Evolutionary conservation across 2,888 invertebrate genomes (phyloP).

Genomic region (Galerucella nymphaeae): DNA sequence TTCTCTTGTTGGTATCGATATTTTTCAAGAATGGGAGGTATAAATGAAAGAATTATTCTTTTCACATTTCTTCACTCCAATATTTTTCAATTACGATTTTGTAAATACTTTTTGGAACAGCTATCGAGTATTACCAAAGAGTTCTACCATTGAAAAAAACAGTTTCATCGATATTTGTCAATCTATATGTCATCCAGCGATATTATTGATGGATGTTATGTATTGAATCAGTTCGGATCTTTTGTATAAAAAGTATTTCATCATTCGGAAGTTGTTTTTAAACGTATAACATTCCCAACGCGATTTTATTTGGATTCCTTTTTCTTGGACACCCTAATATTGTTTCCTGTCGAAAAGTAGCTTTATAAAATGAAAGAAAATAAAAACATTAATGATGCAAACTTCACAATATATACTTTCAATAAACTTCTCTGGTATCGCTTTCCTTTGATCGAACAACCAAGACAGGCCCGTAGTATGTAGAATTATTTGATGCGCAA

Average conservation of each 20-base stretch:
- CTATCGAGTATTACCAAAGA: too few species aligned
- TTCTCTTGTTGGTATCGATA: too few species aligned
- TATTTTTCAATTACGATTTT: too few species aligned
- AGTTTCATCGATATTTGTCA: too few species aligned
- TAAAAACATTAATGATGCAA: conserved; percentile 16
- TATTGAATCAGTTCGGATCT: too few species aligned
- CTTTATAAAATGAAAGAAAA: conserved; percentile 19
- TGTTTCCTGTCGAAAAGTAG: conserved; percentile 14
- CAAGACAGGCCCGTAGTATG: conserved; percentile 8
- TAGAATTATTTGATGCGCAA: background rate
- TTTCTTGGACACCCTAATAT: conserved; percentile 5
- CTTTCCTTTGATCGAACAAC: conserved; percentile 15
- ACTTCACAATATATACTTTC: conserved; percentile 18
- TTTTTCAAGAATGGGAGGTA: too few species aligned
- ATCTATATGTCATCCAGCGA: too few species aligned
- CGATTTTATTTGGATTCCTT: background rate
- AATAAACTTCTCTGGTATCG: conserved; percentile 15
- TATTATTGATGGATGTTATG: too few species aligned
- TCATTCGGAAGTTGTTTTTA: background rate
- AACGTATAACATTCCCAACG: background rate
- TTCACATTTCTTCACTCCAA: too few species aligned
- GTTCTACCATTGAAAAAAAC: too few species aligned
- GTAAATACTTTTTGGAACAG: too few species aligned
- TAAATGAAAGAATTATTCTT: too few species aligned
- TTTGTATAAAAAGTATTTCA: background rate